Evolutionary conservation across 2,888 invertebrate species (phyloP), one percentile per base, ranked within the genome.

Genomic region (Aethes cnicana): DNA sequence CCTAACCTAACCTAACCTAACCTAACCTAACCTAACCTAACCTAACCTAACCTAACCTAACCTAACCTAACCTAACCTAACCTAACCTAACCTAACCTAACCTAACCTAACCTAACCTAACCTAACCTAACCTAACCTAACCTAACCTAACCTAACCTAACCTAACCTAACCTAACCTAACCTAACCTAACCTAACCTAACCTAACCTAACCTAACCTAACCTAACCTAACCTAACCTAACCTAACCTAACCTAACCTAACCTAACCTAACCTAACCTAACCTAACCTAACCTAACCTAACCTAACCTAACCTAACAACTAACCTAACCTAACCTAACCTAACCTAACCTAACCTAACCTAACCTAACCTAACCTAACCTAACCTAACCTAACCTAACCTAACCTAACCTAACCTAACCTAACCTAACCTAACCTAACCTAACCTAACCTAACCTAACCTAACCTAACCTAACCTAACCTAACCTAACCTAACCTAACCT

Each of bases 131-230:
- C 58, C 54, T 56, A 56, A 42, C 47, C 42, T 47, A 47, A 42
- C 47, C 42, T 47, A 47, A 41, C 47, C 42, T 42, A 53, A 47
- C 42, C 47, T 57, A 57, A 52, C 44, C 44, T 9, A 9, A 20
- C n/a, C 35, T 9, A 18, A 35, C 53, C 58, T 55, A 58, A 56
- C 56, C 60, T 59, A 59, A 59, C 56, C 56, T 56, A 60, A 61
- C 56, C 58, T 58, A 61, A 57, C 57, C 58, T 57, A 58, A 59
- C 59, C 58, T 57, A 59, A 58, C 59, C 58, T 58, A 56, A 59
- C 58, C 57, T 58, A 58, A 59, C 59, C 59, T 59, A 61, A 61
- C 61, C 57, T 58, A 60, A 58, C 60, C 58, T 58, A 61, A 61
- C 58, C 57, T 57, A 59, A 59, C 58, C 58, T 59, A 61, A 61